These are phyloP conservation scores for Nerophis lumbriciformis DNA, from an alignment of 2,113 vertebrate species.

Conservation along the genomic window DNA sequence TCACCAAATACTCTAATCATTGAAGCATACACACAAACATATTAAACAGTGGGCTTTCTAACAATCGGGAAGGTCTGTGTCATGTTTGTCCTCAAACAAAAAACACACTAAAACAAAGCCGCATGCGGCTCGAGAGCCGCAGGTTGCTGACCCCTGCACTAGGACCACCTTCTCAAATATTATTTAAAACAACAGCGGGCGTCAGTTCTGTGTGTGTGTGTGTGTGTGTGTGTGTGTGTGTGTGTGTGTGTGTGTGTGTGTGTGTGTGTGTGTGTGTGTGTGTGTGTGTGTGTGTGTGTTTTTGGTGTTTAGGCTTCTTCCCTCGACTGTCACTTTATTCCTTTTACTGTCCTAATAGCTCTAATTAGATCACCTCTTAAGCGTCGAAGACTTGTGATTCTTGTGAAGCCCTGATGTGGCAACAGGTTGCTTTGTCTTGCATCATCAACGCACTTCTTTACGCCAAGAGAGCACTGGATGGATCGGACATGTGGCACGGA, in stretches of 20 bases:
- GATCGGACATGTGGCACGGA: neutral
- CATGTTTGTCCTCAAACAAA: too few relatives aligned
- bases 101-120: too few relatives aligned
- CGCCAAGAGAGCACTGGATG: conserved; percentile 8
- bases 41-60: too few relatives aligned
- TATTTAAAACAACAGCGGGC: conserved; percentile 17
- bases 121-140: too few relatives aligned
- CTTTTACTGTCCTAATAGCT: conserved; percentile 39
- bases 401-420: conserved; percentile 9
- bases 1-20: too few relatives aligned
- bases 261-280: neutral
- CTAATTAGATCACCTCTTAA: conserved; percentile 37
- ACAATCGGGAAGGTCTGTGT: too few relatives aligned
- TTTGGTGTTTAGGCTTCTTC: neutral
- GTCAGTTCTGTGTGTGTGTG: neutral
- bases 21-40: too few relatives aligned
- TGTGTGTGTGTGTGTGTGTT: neutral
- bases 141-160: too few relatives aligned
- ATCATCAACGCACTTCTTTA: conserved; percentile 19
- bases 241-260: neutral
- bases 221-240: neutral
- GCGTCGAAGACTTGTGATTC: conserved; percentile 44
- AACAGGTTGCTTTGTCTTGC: conserved; percentile 49
- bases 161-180: conserved; percentile 24
- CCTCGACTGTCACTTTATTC: conserved; percentile 18